Percentiles rank a stretch among this genome's conserved stretches.
Conservation (phyloP, 2,113 vertebrate species). For the Esox niger region DNA sequence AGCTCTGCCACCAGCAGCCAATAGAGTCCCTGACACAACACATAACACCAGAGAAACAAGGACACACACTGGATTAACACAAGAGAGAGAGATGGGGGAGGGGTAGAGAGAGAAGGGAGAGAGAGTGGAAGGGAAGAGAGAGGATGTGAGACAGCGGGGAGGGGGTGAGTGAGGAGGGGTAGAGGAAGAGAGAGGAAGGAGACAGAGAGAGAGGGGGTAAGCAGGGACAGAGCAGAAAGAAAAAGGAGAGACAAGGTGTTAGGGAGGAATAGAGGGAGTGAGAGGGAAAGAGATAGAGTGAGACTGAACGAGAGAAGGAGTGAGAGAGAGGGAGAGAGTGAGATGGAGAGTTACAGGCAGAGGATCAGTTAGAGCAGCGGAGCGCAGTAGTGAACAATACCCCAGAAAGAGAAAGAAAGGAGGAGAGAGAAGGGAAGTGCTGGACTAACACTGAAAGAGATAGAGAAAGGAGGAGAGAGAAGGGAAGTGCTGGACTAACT, state of each 20-base stretch:
- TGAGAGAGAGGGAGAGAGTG: slow-evolving; percentile 18
- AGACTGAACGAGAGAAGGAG: slow-evolving; percentile 7
- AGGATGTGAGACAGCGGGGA: too few relatives aligned
- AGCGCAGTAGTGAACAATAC: slow-evolving; percentile 55
- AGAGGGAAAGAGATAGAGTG: slow-evolving; percentile 12
- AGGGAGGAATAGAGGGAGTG: slow-evolving; percentile 21
- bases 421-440: background rate
- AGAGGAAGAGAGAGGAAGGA: slow-evolving; percentile 14
- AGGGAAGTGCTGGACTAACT: too few relatives aligned
- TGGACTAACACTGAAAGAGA: slow-evolving; percentile 21
- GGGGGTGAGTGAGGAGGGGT: background rate
- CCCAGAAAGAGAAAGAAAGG: slow-evolving; percentile 51
- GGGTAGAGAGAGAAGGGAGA: slow-evolving; percentile 10
- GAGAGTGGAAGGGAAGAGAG: slow-evolving; percentile 11
- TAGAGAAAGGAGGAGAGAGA: too few relatives aligned
- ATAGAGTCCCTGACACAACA: background rate
- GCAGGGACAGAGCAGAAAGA: slow-evolving; percentile 13
- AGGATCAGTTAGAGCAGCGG: slow-evolving; percentile 48
- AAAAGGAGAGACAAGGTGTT: slow-evolving; percentile 1
- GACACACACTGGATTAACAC: slow-evolving; percentile 35
- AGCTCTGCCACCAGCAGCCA: slow-evolving; percentile 33
- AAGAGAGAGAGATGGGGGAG: background rate
- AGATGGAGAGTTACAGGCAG: background rate
- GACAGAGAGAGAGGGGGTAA: slow-evolving; percentile 16
- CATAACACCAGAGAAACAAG: slow-evolving; percentile 14